Conservation (phyloP, 2,888 invertebrate species). For the Mythimna albipuncta region DNA sequence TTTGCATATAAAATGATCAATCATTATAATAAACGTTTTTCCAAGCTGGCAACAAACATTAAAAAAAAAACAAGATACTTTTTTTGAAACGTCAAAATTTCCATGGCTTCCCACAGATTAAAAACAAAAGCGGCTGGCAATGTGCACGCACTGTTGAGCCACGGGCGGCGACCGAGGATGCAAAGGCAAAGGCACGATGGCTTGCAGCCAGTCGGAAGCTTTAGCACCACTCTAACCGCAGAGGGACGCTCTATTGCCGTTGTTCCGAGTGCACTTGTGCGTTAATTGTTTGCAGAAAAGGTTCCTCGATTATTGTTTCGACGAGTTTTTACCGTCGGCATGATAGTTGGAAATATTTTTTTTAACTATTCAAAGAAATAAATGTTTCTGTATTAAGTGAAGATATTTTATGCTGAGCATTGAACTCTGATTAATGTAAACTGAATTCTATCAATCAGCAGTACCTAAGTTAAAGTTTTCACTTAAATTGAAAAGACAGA, state of each 20-base stretch:
- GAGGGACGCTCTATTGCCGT: slow-evolving; percentile 85
- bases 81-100: slow-evolving; percentile 44
- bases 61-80: slow-evolving; percentile 3
- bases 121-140: slow-evolving; percentile 80
- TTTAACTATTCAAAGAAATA: neutral
- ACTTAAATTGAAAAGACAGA: neutral
- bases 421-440: neutral
- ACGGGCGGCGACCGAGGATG: slow-evolving; percentile 75
- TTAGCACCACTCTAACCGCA: slow-evolving; percentile 70
- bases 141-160: slow-evolving; percentile 76
- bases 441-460: neutral
- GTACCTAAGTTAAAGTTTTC: neutral
- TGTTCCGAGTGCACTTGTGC: slow-evolving; percentile 87
- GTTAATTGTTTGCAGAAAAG: slow-evolving; percentile 90
- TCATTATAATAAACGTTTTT: neutral
- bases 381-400: neutral
- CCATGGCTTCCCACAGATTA: slow-evolving; percentile 69
- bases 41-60: neutral
- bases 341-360: slow-evolving; percentile 44
- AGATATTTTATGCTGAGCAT: neutral
- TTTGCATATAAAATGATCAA: neutral
- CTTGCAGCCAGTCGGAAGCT: slow-evolving; percentile 86
- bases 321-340: slow-evolving; percentile 81
- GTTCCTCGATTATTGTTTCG: slow-evolving; percentile 87
- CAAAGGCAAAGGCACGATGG: slow-evolving; percentile 84